Evolutionary conservation across 2,113 vertebrate species (phyloP), one percentile per base, ranked within the genome.

Genomic region (Mormyrus lacerda): DNA sequence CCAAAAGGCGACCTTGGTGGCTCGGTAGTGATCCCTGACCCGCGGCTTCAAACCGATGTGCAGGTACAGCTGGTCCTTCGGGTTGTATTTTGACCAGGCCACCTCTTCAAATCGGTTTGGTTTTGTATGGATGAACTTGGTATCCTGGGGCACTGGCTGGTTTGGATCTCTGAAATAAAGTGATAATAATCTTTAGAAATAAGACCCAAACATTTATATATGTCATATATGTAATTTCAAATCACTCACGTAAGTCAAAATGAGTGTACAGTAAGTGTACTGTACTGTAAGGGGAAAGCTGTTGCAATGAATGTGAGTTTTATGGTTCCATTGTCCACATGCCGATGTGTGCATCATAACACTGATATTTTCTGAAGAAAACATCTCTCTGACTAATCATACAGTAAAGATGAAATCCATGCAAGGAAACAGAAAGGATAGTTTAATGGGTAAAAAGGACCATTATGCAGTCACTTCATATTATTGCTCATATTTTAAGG

Each of bases 1-100:
- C 98, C 98, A 99, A 95, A 99, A 99, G 51, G 98, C 98, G 35
- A 99, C 98, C 91, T 99, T 99, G 24, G 98, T 99, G 84, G 98
- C 98, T 0, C 98, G 94, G 91, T 99, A 99, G 90, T 99, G 98
- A 65, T 99, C 98, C 39, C 98, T 92, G 88, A 99, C 97, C 0
- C 98, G 94, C 0, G 98, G 98, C 87, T 98, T 98, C 51, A 99
- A 95, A 79, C 98, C 98, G 7, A 99, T 99, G 91, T 99, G 98
- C 42, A 99, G 97, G 89, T 99, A 99, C 19, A 98, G 96, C 92
- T 99, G 98, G 91, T 98, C 98, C 87, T 98, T 98, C 3, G 98
- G 98, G 84, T 98, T 98, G 91, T 99, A 99, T 91, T 98, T 99
- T 9, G 98, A 97, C 98, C 98, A 99, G 21, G 98, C 98, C 31